phyloP scores from a whole-genome alignment of 2,797 vertebrate species.

The Sebastes minor region DNA sequence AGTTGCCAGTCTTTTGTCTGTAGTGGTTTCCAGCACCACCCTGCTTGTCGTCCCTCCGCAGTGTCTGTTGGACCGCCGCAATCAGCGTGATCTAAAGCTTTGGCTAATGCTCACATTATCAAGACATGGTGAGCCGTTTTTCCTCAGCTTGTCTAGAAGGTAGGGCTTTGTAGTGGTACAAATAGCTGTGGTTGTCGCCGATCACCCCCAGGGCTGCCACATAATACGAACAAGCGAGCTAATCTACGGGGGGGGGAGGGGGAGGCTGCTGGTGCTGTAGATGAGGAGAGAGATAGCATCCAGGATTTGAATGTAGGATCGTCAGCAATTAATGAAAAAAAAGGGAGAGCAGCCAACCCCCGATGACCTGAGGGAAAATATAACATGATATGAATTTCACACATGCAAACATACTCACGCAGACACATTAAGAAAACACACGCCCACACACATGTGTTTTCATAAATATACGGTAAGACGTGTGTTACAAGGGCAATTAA shows the following conservation, averaged over 20 bases:
- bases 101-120: conserved; percentile 66
- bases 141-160: conserved; percentile 64
- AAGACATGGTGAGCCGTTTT: conserved; percentile 54
- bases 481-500: conserved; percentile 13
- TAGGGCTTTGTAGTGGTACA: conserved; percentile 69
- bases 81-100: conserved; percentile 70
- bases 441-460: conserved; percentile 13
- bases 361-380: conserved; percentile 48
- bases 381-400: conserved; percentile 25
- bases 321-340: conserved; percentile 62
- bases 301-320: conserved; percentile 57
- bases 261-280: conserved; percentile 47
- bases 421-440: not conserved
- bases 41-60: conserved; percentile 24
- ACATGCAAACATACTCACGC: conserved; percentile 21
- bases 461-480: conserved; percentile 13
- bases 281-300: conserved; percentile 58
- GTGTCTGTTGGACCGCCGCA: conserved; percentile 32
- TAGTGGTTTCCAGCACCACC: conserved; percentile 43
- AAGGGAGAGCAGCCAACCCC: conserved; percentile 28
- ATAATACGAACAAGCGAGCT: conserved; percentile 57
- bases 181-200: conserved; percentile 68
- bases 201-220: conserved; percentile 54
- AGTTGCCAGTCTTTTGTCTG: conserved; percentile 49
- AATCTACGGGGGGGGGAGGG: conserved; percentile 37